These are phyloP conservation scores for Lytechinus pictus DNA, from an alignment of 35 echinoderm and acorn worm genomes.

Conservation along the genomic window DNA sequence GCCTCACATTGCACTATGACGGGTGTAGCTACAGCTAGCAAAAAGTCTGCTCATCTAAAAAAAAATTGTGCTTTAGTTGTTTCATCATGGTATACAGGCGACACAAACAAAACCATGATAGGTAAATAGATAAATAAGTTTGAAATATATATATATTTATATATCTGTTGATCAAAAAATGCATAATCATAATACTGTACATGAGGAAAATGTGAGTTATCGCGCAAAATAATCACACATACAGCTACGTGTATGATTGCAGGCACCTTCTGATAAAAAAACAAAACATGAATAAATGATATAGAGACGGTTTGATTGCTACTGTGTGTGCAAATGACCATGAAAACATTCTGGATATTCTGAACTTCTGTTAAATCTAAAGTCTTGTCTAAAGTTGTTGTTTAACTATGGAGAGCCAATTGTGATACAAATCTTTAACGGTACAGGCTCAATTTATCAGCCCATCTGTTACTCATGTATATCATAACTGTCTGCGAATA, in stretches of 20 bases:
- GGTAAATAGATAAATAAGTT: conserved; percentile 28
- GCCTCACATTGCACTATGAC: conserved; percentile 34
- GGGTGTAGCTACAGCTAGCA: not conserved
- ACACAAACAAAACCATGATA: conserved; percentile 2
- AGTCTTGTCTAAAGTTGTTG: too few species aligned
- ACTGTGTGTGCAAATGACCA: not conserved
- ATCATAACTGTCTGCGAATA: too few species aligned
- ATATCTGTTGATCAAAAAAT: conserved; percentile 40
- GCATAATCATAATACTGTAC: conserved; percentile 41
- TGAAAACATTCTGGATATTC: not conserved
- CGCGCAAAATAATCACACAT: conserved; percentile 26
- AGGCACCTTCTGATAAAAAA: conserved; percentile 32
- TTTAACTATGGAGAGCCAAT: too few species aligned
- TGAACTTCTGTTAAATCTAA: not conserved
- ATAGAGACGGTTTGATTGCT: not conserved
- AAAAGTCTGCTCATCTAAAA: not conserved
- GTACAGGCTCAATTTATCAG: too few species aligned
- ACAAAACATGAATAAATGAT: not conserved
- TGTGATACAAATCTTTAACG: too few species aligned
- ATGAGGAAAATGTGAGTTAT: not conserved
- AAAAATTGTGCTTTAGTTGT: not conserved
- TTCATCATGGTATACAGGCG: not conserved
- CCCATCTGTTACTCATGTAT: too few species aligned
- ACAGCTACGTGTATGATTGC: conserved; percentile 28
- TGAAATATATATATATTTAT: conserved; percentile 45